A percentile compares a stretch with the other conserved stretches of the same genome.
These are phyloP conservation scores for Tachycineta bicolor DNA, from an alignment of 2,113 vertebrate genomes.

Conservation along the genomic window DNA sequence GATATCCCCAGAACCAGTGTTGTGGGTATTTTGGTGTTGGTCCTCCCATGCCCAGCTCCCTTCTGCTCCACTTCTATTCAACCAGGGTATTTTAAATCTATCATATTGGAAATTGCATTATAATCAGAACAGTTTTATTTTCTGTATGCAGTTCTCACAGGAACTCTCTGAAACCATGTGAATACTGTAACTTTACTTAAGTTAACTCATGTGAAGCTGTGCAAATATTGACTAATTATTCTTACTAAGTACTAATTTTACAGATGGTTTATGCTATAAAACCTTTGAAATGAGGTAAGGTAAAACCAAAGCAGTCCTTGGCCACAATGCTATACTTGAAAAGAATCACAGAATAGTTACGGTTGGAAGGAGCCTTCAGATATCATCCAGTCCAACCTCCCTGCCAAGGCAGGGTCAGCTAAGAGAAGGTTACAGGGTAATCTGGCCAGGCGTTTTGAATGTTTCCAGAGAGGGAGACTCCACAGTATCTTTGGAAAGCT, in stretches of 20 bases:
- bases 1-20: neutral
- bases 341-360: neutral
- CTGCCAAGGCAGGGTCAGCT: neutral
- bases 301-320: neutral
- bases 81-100: neutral
- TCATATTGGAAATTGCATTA: neutral
- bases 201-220: neutral
- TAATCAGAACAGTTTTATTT: neutral
- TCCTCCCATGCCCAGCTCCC: rapidly evolving
- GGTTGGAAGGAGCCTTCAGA: neutral
- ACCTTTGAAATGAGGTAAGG: neutral
- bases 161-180: neutral
- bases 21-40: neutral
- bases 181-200: neutral
- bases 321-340: neutral
- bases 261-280: neutral
- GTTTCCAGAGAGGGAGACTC: neutral
- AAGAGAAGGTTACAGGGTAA: neutral
- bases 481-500: neutral
- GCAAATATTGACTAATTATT: neutral
- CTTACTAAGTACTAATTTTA: neutral
- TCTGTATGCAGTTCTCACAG: neutral
- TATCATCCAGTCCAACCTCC: neutral
- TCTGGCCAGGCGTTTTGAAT: neutral
- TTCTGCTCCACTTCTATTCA: neutral